Conservation (phyloP, 2,113 vertebrate genomes). For the zebrafish (Danio rerio) region DNA sequence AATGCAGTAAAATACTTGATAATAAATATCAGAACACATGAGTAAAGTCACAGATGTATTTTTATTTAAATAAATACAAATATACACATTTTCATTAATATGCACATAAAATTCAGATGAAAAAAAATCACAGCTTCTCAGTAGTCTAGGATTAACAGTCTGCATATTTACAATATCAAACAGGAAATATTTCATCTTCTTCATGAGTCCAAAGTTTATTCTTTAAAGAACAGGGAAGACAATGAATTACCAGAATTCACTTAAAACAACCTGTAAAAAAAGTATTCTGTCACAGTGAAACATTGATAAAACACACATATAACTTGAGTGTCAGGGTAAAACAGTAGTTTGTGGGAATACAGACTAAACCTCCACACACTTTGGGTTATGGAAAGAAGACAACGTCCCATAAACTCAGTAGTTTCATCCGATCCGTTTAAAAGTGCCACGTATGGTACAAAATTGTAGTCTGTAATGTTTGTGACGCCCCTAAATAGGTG, state of each 20-base stretch:
- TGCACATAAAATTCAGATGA: constrained; percentile 76
- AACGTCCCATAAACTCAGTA: constrained; percentile 57
- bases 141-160: constrained; percentile 47
- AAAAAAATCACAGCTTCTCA: constrained; percentile 42
- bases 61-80: constrained; percentile 99
- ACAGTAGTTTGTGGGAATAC: background rate
- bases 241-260: background rate
- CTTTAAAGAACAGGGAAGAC: background rate
- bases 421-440: constrained; percentile 5
- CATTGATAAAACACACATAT: background rate
- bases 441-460: background rate
- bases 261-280: background rate
- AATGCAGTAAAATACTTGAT: too few relatives aligned
- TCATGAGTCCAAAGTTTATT: constrained; percentile 14
- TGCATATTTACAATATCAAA: constrained; percentile 45
- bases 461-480: constrained; percentile 17
- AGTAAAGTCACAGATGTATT: constrained; percentile 25
- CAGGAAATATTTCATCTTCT: background rate
- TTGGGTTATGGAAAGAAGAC: constrained; percentile 49
- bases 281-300: too few relatives aligned
- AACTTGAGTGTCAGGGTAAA: constrained; percentile 38
- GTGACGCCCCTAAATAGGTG: constrained; percentile 75
- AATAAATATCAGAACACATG: too few relatives aligned
- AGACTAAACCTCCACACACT: constrained; percentile 40
- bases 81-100: constrained; percentile 83